Conservation (phyloP, 2,888 invertebrate species). For the Luperina testacea region DNA sequence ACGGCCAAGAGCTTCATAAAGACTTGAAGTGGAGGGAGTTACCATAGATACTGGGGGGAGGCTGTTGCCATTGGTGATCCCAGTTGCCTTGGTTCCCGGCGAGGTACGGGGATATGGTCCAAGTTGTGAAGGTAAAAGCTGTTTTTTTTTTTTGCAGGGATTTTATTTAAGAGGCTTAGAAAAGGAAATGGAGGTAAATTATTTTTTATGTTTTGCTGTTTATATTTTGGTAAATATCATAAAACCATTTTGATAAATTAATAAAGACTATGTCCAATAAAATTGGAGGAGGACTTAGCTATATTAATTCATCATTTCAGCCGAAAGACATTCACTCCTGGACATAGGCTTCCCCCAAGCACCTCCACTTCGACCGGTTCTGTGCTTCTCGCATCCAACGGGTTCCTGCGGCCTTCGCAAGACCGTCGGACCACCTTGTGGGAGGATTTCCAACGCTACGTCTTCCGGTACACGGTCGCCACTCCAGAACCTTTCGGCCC, state of each 20-base stretch:
- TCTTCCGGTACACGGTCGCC: no score
- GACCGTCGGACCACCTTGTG: no score
- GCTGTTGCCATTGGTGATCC: constrained; percentile 84
- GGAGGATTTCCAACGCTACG: no score
- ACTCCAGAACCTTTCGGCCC: no score
- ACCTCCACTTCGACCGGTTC: no score
- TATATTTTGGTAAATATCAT: neutral
- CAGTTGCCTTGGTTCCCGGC: constrained; percentile 81
- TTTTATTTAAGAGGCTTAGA: constrained; percentile 38
- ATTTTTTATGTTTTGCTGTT: constrained; percentile 15
- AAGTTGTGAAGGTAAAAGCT: constrained; percentile 54
- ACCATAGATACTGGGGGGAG: constrained; percentile 80
- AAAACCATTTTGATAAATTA: neutral
- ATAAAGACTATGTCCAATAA: neutral
- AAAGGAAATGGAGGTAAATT: constrained; percentile 8
- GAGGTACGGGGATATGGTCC: constrained; percentile 64
- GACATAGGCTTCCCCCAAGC: no score
- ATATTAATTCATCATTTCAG: neutral
- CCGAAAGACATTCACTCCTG: no score
- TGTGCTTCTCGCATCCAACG: no score
- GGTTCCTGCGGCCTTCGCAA: no score
- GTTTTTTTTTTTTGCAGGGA: constrained; percentile 14
- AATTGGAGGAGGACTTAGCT: neutral
- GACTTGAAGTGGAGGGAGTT: constrained; percentile 80
- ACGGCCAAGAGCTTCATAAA: constrained; percentile 81